Evolutionary conservation across 2,113 vertebrate genomes (phyloP).

Genomic region (Tyto alba): DNA sequence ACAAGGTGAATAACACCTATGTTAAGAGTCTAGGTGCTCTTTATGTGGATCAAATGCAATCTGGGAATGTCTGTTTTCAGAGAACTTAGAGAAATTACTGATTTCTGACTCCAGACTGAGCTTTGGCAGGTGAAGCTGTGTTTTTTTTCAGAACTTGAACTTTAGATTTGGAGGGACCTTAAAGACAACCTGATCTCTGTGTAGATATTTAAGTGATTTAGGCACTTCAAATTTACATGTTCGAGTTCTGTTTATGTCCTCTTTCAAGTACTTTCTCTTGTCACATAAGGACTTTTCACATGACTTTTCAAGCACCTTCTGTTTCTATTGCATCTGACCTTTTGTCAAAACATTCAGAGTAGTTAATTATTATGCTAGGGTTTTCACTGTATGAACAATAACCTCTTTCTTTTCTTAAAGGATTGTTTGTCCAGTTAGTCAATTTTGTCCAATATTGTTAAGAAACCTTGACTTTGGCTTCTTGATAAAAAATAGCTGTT

Average conservation of each 20-base stretch:
- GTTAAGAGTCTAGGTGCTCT: background rate
- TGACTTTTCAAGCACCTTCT: background rate
- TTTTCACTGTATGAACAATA: constrained; percentile 40
- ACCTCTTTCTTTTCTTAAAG: constrained; percentile 27
- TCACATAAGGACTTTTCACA: background rate
- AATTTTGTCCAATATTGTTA: constrained; percentile 41
- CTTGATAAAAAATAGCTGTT: constrained; percentile 42
- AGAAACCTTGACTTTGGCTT: constrained; percentile 47
- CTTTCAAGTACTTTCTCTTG: background rate
- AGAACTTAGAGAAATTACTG: background rate
- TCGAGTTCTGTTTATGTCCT: background rate
- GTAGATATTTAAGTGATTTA: background rate
- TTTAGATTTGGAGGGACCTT: background rate
- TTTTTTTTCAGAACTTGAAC: background rate
- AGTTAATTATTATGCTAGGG: constrained; percentile 45
- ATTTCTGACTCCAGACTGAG: background rate
- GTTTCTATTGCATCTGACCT: background rate
- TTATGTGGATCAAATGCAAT: background rate
- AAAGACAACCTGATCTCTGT: background rate
- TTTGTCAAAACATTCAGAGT: background rate
- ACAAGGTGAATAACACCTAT: background rate
- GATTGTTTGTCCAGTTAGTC: constrained; percentile 52
- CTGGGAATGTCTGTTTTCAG: accelerated
- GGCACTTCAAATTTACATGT: background rate
- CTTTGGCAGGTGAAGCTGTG: background rate